Percentiles rank a stretch among this genome's conserved stretches.
These are phyloP conservation scores for Ovis canadensis DNA, from an alignment of 2,113 vertebrate species.

Conservation along the genomic window DNA sequence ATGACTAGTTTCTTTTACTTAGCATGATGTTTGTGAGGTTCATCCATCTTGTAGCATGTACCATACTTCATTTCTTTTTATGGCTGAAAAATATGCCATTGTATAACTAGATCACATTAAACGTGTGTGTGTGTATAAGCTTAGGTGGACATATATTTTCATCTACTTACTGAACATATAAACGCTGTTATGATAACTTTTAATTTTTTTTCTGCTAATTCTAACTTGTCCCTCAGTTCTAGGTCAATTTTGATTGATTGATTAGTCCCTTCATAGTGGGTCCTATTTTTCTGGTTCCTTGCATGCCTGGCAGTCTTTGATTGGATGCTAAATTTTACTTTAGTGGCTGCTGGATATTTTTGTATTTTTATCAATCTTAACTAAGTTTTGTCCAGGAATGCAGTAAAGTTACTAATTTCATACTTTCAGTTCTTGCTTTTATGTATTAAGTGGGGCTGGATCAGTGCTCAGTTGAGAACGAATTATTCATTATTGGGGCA, in stretches of 20 bases:
- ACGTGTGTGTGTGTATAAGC: not conserved
- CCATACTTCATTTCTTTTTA: not conserved
- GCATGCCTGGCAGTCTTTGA: not conserved
- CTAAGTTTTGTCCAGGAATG: not conserved
- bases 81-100: not conserved
- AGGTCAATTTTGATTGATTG: not conserved
- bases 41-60: not conserved
- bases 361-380: not conserved
- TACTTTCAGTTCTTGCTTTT: not conserved
- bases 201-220: not conserved
- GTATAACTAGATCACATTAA: not conserved
- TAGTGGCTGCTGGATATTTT: not conserved
- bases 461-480: not conserved
- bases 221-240: not conserved
- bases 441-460: not conserved
- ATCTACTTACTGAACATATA: not conserved
- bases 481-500: not conserved
- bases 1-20: not conserved
- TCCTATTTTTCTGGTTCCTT: not conserved
- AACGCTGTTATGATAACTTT: not conserved
- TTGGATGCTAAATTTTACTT: not conserved
- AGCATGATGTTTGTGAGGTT: not conserved
- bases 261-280: not conserved
- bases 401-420: not conserved
- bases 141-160: not conserved